Evolutionary conservation across 2,888 invertebrate genomes (phyloP), one percentile per base, ranked within the genome.

Genomic region (Acrobeloides nanus): DNA sequence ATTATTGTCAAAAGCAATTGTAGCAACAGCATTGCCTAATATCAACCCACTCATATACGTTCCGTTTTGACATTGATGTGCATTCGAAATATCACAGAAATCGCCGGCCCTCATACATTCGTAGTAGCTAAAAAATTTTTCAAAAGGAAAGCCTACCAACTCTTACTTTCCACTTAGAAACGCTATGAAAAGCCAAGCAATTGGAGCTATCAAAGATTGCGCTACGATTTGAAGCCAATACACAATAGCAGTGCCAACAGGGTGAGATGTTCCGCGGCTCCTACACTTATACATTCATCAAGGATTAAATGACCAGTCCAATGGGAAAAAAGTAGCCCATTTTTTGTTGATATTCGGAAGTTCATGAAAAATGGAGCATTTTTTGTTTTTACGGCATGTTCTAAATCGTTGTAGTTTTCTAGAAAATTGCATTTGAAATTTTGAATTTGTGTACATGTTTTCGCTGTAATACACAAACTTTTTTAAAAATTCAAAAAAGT

Each of bases 161-260:
- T 20, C 42, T 15, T 10, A 59, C 58, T 52, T 55, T 45, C 67
- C 67, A 45, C 66, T 64, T 1, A 67, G 53, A 31, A 67, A 64
- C 0, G 63, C 63, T 4, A 67, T 66, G 38, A 67, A 67, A 1
- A 67, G 55, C 67, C 67, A 67, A 0, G 63, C 66, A 1, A 62
- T 53, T 0, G 67, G 67, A 6, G 67, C 67, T 1, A 67, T 57
- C 17, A 55, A 54, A 0, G 63, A 54, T 43, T 64, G 64, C 1
- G 55, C 53, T 20, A 64, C 12, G 12, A 57, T 57, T 43, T 57
- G 51, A 10, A 47, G 32, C 67, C 67, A 67, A 23, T 65, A 64
- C 1, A 62, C 57, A 32, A 52, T 8, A 7, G 51, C 21, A 23
- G 41, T 52, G 25, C 42, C 24, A 23, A 47, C 23, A 1, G 54